These are phyloP conservation scores for Saccostrea glomerata DNA, from an alignment of 1,140 invertebrate genomes.

Conservation along the genomic window DNA sequence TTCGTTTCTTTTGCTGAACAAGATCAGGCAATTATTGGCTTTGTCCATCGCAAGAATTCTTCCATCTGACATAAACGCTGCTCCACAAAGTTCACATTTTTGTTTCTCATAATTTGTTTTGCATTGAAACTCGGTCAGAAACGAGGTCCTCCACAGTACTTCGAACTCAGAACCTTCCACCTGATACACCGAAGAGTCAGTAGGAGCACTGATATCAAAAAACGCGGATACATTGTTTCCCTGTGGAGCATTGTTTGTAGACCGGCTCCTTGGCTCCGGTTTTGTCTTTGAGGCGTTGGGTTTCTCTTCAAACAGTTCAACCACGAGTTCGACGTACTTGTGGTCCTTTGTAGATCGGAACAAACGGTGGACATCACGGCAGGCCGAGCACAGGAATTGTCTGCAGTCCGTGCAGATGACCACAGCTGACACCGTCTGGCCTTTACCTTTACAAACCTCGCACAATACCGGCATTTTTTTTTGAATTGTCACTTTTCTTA, in stretches of 20 bases:
- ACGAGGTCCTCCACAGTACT: conserved; percentile 19
- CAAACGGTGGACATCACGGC: background rate
- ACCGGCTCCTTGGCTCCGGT: background rate
- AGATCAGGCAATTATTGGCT: conserved; percentile 6
- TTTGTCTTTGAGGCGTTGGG: background rate
- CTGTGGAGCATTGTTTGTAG: background rate
- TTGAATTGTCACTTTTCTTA: no score
- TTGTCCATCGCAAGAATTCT: conserved; percentile 30
- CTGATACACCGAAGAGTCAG: conserved; percentile 1
- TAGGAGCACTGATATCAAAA: background rate
- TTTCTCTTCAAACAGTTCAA: conserved; percentile 16
- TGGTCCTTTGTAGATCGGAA: conserved; percentile 15
- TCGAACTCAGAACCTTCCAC: conserved; percentile 25
- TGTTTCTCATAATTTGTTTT: conserved; percentile 31
- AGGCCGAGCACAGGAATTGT: background rate
- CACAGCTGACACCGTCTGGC: background rate
- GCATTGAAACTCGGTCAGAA: conserved; percentile 15
- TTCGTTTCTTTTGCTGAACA: conserved; percentile 19
- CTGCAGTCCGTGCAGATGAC: conserved; percentile 13
- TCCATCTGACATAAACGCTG: conserved; percentile 5
- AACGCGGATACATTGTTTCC: background rate
- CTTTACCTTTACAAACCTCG: background rate
- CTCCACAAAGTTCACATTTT: conserved; percentile 17
- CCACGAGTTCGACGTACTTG: conserved; percentile 1
- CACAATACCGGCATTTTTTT: conserved; percentile 1